Conservation (phyloP, 2,113 vertebrate genomes). For the Ictidomys tridecemlineatus region DNA sequence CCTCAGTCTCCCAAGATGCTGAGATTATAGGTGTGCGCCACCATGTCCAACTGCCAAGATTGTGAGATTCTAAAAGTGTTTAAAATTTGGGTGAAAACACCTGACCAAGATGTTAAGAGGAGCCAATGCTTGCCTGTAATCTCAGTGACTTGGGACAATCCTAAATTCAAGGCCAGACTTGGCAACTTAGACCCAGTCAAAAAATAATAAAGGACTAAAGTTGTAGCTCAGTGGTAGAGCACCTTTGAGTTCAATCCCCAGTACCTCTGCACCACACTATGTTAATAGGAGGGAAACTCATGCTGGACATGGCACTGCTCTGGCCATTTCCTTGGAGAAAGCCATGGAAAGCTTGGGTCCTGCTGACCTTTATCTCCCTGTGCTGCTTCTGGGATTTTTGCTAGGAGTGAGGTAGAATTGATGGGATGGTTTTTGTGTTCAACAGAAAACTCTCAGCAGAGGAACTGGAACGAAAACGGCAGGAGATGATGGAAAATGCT, state of each 20-base stretch:
- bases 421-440: neutral
- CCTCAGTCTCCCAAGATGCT: neutral
- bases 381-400: neutral
- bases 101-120: too few relatives aligned
- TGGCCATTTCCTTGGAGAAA: neutral
- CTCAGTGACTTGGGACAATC: too few relatives aligned
- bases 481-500: constrained; percentile 96
- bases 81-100: too few relatives aligned
- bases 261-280: neutral
- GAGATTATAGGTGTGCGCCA: neutral
- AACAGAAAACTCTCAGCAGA: constrained; percentile 92
- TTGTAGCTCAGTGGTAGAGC: neutral
- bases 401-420: neutral
- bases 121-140: too few relatives aligned
- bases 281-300: neutral
- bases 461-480: constrained; percentile 93
- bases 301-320: neutral
- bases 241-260: neutral
- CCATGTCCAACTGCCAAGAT: neutral
- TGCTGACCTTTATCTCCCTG: neutral
- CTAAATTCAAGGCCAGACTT: neutral
- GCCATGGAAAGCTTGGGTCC: neutral
- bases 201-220: neutral
- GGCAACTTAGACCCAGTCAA: neutral
- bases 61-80: neutral